phyloP scores from a whole-genome alignment of 2,888 invertebrate genomes.

The Aphodius sticticus region DNA sequence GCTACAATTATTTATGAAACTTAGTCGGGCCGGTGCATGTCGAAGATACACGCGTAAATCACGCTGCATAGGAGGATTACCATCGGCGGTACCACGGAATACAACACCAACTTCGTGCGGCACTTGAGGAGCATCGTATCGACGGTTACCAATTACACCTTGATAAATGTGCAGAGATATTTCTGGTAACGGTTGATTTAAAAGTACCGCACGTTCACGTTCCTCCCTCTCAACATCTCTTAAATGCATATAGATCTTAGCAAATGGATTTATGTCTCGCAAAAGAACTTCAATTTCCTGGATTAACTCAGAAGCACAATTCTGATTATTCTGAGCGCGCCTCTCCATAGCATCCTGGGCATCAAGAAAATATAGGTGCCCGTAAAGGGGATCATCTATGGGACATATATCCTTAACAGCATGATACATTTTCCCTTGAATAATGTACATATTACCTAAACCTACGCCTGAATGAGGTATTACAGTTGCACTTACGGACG shows the following conservation, averaged over 20 bases:
- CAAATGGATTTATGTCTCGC: no score
- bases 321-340: neutral
- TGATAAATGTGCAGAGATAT: no score
- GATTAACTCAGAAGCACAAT: neutral
- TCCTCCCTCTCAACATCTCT: no score
- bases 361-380: neutral
- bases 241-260: no score
- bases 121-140: neutral
- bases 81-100: neutral
- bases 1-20: slow-evolving; percentile 7
- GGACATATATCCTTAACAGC: neutral
- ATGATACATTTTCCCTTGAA: neutral
- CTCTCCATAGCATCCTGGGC: neutral
- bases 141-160: neutral
- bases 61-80: neutral
- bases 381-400: neutral
- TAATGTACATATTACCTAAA: neutral
- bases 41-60: slow-evolving; percentile 8
- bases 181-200: no score
- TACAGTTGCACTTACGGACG: neutral
- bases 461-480: neutral
- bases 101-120: no score
- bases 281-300: neutral
- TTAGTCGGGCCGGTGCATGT: neutral
- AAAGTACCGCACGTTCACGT: no score